phyloP scores from a whole-genome alignment of 2,113 vertebrate species.

The Eurystomus gularis region DNA sequence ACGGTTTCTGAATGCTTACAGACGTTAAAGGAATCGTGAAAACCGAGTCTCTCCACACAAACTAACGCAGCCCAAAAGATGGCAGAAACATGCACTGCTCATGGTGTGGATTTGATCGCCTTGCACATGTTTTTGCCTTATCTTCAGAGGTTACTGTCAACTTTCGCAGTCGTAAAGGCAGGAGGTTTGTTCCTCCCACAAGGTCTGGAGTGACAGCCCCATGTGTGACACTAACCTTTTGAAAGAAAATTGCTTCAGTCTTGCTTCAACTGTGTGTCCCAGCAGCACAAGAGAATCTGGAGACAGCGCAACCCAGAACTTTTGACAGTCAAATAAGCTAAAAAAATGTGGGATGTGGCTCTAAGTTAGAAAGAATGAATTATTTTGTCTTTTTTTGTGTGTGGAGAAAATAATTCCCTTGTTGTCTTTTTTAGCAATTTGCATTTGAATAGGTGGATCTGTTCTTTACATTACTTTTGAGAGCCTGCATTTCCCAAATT shows the following conservation, averaged over 20 bases:
- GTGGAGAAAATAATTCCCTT: not conserved
- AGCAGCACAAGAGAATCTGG: not conserved
- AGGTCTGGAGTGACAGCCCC: not conserved
- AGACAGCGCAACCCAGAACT: not conserved
- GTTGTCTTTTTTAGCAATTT: slow-evolving; percentile 38
- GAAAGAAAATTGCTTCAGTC: not conserved
- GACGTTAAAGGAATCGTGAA: not conserved
- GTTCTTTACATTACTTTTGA: slow-evolving; percentile 63
- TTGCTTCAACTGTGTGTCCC: not conserved
- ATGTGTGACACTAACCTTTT: not conserved
- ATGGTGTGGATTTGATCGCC: not conserved
- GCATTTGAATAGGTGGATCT: slow-evolving; percentile 53
- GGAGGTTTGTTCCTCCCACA: not conserved
- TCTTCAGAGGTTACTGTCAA: not conserved
- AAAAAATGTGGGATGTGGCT: not conserved
- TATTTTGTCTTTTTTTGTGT: not conserved
- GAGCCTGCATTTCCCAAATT: slow-evolving; percentile 63
- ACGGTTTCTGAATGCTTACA: not conserved
- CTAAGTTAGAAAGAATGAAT: not conserved
- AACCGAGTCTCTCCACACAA: not conserved
- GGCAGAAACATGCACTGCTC: not conserved
- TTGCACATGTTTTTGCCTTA: not conserved
- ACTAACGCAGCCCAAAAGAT: not conserved
- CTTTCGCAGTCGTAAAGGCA: not conserved
- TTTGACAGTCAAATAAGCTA: not conserved